These are phyloP conservation scores for Cephus cinctus DNA, from an alignment of 1,140 invertebrate genomes.

Conservation along the genomic window DNA sequence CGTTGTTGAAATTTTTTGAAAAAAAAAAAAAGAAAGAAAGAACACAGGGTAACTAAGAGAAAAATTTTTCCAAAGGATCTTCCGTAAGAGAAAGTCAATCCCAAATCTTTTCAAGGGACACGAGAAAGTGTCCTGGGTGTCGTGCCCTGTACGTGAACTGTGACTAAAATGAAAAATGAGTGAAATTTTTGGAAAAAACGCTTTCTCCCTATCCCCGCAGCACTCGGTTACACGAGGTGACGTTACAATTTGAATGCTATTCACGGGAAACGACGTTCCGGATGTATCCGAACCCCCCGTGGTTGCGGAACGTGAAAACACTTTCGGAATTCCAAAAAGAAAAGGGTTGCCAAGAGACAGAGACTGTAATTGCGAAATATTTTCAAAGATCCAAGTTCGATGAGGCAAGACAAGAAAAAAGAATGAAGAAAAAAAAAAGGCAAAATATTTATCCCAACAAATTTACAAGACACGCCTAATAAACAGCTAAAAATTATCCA, in stretches of 20 bases:
- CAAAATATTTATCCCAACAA: background rate
- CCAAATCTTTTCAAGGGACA: background rate
- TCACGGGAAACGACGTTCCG: too few relatives aligned
- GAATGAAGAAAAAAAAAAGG: background rate
- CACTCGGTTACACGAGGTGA: too few relatives aligned
- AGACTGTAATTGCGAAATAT: too few relatives aligned
- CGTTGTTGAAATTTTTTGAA: background rate
- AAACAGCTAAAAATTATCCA: background rate
- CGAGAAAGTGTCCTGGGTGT: background rate
- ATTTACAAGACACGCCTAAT: background rate
- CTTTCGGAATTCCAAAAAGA: too few relatives aligned
- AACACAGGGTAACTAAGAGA: background rate
- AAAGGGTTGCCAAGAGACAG: too few relatives aligned
- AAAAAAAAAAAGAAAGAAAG: constrained; percentile 2
- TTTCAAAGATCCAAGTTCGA: background rate
- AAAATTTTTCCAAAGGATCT: too few relatives aligned
- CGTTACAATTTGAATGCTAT: too few relatives aligned
- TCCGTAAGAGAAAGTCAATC: background rate
- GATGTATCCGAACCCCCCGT: too few relatives aligned
- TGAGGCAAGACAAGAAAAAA: background rate
- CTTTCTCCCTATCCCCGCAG: too few relatives aligned
- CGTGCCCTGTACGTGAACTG: too few relatives aligned
- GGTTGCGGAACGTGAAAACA: too few relatives aligned
- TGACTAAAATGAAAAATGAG: constrained; percentile 34
- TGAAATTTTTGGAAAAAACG: constrained; percentile 26